Evolutionary conservation across 2,113 vertebrate species (phyloP), one percentile per base, ranked within the genome.

Genomic region (Rallus limicola): DNA sequence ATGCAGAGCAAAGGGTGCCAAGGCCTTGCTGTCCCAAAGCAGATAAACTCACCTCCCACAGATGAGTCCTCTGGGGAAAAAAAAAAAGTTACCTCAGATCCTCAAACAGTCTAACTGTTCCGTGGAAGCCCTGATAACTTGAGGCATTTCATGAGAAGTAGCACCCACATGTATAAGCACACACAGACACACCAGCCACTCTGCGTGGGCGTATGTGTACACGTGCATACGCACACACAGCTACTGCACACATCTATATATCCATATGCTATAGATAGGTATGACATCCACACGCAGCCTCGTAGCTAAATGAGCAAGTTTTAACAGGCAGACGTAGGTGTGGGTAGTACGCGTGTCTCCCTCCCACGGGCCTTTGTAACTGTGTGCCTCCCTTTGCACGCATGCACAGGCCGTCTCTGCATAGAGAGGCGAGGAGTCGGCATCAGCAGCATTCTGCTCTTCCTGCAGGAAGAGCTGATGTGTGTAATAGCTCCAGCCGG

Each of bases 401-500:
- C 55, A 12, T 3, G 76, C 75, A 74, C 65, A 21, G 53, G 55
- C 75, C 52, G 8, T 38, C 65, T 52, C 81, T 91, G 93, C 97
- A 96, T 16, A 40, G 68, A 90, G 92, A 75, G 80, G 64, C 93
- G 93, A 68, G 91, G 68, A 95, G 86, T 10, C 76, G 67, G 95
- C 96, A 87, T 52, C 17, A 4, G 86, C 86, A 79, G 26, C 31
- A 9, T 81, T 88, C 92, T 94, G 67, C 60, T 92, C 82, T 55
- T 98, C 92, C 95, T 80, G 3, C 79, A 97, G 94, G 95, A 95
- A 90, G 77, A 87, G 95, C 70, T 97, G 97, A 91, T 97, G 81
- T 96, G 97, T 93, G 96, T 96, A 97, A 97, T 91, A 97, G 96
- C 94, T 96, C 95, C 40, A 36, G 72, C 86, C 77, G 10, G 91